Base-by-base conservation (phyloP, 2,113 vertebrate genomes). In the Epinephelus moara region DNA sequence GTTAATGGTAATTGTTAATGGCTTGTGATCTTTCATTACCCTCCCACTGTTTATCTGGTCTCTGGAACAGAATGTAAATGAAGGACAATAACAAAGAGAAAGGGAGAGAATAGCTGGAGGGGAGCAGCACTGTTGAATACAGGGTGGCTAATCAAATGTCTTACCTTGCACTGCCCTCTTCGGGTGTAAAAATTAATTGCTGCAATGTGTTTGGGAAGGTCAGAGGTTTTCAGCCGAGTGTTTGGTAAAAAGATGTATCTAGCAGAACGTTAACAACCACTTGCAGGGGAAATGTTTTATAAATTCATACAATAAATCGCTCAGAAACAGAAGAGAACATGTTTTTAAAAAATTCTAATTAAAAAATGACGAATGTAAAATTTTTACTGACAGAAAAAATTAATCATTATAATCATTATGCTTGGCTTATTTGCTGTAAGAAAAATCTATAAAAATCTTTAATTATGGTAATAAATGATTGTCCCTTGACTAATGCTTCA, bases 91-190 rank as follows among this genome's bases (percentile, higher is more conserved):
- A 69, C 45, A 78, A 59, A 84, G 47, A 80, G 59, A 60, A 17
- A 57, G 49, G 50, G 45, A 60, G 5, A 81, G 23, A 75, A 59
- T 23, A 74, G 42, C 49, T 49, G 3, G 53, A 70, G 75, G 68
- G 73, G 63, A 80, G 10, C 37, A 53, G 42, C 47, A 45, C 59
- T 75, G 57, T 73, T 75, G 60, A 84, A 68, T 30, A 27, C 30
- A 42, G 67, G 53, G 70, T 10, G 73, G 47, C 40, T 52, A 12
- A 52, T 66, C 11, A 18, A 30, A 76, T 83, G 49, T 56, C 57
- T 92, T 88, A 80, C 75, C 15, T 74, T 56, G 19, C 75, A 89
- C 89, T 92, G 91, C 92, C 91, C 88, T 90, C 94, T 90, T 25
- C 84, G 89, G 94, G 90, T 78, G 13, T 27, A 27, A 64, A 56